Base-by-base conservation (phyloP, 2,113 vertebrate species). In the Cynoglossus semilaevis region DNA sequence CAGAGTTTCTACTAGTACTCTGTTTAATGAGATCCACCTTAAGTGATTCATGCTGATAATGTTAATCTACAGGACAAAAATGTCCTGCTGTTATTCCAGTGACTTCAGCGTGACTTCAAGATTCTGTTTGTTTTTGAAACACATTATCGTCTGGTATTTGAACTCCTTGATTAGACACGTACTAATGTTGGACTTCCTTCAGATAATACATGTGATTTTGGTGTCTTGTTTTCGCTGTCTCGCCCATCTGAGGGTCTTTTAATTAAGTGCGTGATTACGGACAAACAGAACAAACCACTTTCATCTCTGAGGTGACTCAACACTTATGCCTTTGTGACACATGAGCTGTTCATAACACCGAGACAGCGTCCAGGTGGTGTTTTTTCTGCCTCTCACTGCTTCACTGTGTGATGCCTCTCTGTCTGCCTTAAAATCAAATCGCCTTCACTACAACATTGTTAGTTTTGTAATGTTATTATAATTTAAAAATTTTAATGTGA, bases 261-360 rank as follows among this genome's bases (percentile, higher is more conserved):
- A 41, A 77, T 81, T 53, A 67, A 66, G 47, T 38, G 45, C 56
- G 50, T 70, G 51, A 77, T 77, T 70, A 62, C 0, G 22, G 57
- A 80, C 66, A 76, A 75, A 73, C 56, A 49, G 56, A 19, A 57
- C 36, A 59, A 51, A 70, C 51, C 66, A 15, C 19, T 9, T 77
- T 82, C 61, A 74, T 79, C 74, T 72, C 36, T 8, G n/a, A 46
- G 63, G 47, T 78, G 74, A 84, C 46, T 42, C 76, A 78, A 58
- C 18, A 67, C 63, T 66, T 43, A 54, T 56, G 65, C 67, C 76
- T 85, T 67, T 61, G 77, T 87, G 85, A 87, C 83, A 77, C 79
- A 82, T 49, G 48, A 51, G 51, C 59, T 51, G 70, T 54, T 83
- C 79, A 83, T 74, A 15, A 63, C 49, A 61, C 38, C 36, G 19